Evolutionary conservation across 1,140 invertebrate genomes (phyloP).

Genomic region (Samia ricini): DNA sequence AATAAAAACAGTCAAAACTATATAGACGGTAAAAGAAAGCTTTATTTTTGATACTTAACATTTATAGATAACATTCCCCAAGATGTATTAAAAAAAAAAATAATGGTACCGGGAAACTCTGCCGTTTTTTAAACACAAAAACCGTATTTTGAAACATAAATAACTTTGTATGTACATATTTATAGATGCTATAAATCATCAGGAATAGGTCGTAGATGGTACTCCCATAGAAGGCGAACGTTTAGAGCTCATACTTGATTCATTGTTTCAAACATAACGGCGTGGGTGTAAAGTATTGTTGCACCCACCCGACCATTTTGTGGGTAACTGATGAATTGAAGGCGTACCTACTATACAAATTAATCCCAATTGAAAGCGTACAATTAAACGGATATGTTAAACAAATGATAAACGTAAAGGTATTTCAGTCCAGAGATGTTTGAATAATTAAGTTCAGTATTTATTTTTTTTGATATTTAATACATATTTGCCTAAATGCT

Average conservation of each 20-base stretch:
- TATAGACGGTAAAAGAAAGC: background rate
- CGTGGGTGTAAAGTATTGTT: conserved; percentile 54
- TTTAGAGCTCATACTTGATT: conserved; percentile 34
- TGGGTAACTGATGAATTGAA: conserved; percentile 44
- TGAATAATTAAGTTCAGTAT: no score
- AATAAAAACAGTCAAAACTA: background rate
- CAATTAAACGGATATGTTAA: conserved; percentile 27
- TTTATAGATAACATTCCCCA: no score
- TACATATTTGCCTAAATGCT: no score
- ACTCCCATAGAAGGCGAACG: conserved; percentile 31
- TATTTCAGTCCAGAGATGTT: background rate
- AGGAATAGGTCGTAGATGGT: conserved; percentile 34
- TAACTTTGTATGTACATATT: background rate
- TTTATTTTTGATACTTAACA: background rate
- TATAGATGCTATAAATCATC: conserved; percentile 23
- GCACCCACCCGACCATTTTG: conserved; percentile 48
- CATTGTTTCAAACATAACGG: conserved; percentile 49
- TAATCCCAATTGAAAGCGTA: conserved; percentile 49
- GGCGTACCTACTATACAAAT: conserved; percentile 46
- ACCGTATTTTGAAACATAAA: background rate
- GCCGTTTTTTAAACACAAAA: background rate
- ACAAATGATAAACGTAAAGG: background rate
- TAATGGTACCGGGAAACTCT: background rate
- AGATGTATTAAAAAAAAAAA: background rate
- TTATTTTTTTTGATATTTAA: no score